These are phyloP conservation scores for Rhopilema esculentum DNA, from an alignment of 30 jellyfish, hydroid and myxozoan species.

Conservation along the genomic window DNA sequence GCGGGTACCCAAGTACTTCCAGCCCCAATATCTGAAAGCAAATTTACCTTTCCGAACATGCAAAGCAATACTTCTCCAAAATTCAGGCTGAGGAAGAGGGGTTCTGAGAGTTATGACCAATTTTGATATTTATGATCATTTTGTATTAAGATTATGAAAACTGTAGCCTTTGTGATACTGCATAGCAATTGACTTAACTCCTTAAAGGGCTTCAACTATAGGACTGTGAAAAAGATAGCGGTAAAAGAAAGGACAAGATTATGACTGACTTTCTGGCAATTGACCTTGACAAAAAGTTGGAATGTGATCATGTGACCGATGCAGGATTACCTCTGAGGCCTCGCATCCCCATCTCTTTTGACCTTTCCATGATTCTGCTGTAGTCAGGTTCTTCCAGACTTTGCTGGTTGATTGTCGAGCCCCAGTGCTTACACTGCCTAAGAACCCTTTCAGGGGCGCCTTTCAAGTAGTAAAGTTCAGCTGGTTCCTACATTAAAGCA, in stretches of 20 bases:
- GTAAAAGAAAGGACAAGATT: background rate
- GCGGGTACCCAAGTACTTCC: no score
- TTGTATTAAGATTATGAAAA: no score
- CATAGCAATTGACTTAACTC: background rate
- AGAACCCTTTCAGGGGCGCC: slow-evolving; percentile 92
- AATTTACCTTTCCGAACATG: no score
- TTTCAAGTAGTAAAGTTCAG: slow-evolving; percentile 72
- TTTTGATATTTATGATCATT: no score
- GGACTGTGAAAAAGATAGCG: background rate
- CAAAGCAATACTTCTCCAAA: no score
- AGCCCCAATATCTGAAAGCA: no score
- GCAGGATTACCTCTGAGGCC: slow-evolving; percentile 95
- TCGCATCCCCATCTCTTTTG: slow-evolving; percentile 77
- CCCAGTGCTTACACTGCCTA: slow-evolving; percentile 72
- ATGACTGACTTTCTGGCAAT: no score
- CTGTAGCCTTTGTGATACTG: no score
- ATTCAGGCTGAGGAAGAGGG: no score
- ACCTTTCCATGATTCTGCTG: slow-evolving; percentile 43
- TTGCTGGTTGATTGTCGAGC: slow-evolving; percentile 19
- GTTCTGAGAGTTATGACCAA: no score
- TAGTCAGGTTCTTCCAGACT: slow-evolving; percentile 48
- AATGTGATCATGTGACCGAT: no score
- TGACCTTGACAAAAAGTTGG: no score
- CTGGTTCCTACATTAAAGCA: slow-evolving; percentile 29
- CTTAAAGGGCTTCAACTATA: background rate